phyloP scores from a whole-genome alignment of 2,113 vertebrate genomes.

The Phylloscopus trochiloides region DNA sequence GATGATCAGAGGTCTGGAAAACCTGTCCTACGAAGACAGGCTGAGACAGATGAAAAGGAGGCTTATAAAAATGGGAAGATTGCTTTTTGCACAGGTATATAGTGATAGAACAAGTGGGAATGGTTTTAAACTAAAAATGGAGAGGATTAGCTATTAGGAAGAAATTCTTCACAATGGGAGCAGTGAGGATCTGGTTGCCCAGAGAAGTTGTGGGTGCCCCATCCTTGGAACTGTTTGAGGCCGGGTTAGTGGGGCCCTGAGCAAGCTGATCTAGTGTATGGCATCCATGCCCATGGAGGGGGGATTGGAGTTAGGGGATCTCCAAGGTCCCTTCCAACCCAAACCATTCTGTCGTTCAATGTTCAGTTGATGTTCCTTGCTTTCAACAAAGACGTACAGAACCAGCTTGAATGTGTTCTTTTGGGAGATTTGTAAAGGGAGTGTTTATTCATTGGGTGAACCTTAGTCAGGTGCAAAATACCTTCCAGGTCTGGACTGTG shows the following conservation, averaged over 20 bases:
- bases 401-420: neutral
- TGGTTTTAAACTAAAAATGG: neutral
- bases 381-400: neutral
- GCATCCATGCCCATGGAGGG: no score
- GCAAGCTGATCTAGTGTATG: neutral
- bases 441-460: neutral
- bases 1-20: neutral
- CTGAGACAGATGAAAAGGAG: neutral
- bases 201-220: neutral
- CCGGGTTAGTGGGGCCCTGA: neutral
- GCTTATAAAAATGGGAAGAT: neutral
- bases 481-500: neutral
- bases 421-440: neutral
- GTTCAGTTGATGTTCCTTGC: neutral
- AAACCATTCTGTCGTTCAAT: neutral
- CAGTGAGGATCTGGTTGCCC: neutral
- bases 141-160: neutral
- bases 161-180: neutral
- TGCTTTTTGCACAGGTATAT: neutral
- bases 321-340: neutral
- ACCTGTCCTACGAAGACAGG: neutral
- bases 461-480: neutral
- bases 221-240: neutral
- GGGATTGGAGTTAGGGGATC: neutral
- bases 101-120: neutral